Base-by-base conservation (phyloP, 2,113 vertebrate species). In the Malaclemys terrapin region DNA sequence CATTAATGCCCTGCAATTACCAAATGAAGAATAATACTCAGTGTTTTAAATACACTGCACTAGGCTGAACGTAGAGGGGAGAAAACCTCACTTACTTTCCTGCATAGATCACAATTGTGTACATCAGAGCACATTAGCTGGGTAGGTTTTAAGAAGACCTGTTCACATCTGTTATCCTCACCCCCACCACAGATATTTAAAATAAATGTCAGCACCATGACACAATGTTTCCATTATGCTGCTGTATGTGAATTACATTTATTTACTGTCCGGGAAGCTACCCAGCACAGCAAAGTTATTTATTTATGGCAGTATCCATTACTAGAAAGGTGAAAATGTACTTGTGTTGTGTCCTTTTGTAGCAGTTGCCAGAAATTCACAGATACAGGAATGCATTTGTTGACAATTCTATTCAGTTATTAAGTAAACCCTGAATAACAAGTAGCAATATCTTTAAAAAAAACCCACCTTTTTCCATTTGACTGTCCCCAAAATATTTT, bases 1-100 rank as follows among this genome's bases (percentile, higher is more conserved):
- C 96, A 98, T 98, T 98, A 98, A 97, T 85, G 90, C 92, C 97
- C 96, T 95, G 69, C 84, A 97, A 97, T 97, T 97, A 97, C 93
- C 88, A 93, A 92, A 96, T 96, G 87, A 97, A 98, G 97, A 96
- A 97, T 96, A 96, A 97, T 94, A 91, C 62, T 84, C 82, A 93
- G 91, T 91, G 38, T 65, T 96, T 97, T 93, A 97, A 97, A 96
- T 96, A 96, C 8, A 38, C 59, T 75, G 22, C 0, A n/a, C 85
- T 56, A 94, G 87, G 2, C 29, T 93, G 87, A 96, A 87, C 78
- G 49, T 85, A 92, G 88, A 76, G 47, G 52, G 22, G 59, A 52
- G 53, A 85, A 85, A 97, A 91, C 31, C 89, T 54, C 59, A 87
- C 76, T 95, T 90, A 69, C 1, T 2, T 91, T 35, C 81, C 57